Percentiles rank a stretch among this genome's conserved stretches.
phyloP scores from a whole-genome alignment of 2,888 invertebrate genomes.

The Himalopsyche kuldschensis region DNA sequence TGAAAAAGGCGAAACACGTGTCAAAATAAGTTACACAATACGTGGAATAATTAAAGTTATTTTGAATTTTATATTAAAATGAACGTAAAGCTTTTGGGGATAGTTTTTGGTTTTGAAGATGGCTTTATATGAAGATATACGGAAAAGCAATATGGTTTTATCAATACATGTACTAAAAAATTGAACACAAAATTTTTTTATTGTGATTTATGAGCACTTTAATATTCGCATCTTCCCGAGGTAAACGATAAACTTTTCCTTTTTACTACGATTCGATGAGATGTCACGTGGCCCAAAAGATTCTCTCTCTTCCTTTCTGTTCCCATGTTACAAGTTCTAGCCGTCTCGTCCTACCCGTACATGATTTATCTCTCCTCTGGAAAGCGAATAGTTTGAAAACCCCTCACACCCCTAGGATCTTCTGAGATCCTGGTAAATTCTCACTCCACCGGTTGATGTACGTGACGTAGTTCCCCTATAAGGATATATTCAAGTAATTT shows the following conservation, averaged over 20 bases:
- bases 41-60: too few relatives aligned
- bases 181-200: neutral
- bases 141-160: too few relatives aligned
- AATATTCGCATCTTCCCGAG: neutral
- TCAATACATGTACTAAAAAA: neutral
- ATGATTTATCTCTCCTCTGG: slow-evolving; percentile 31
- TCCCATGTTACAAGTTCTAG: neutral
- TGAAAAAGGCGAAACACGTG: too few relatives aligned
- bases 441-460: neutral
- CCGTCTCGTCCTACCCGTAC: neutral
- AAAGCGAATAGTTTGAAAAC: slow-evolving; percentile 31
- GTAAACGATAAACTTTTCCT: neutral
- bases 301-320: neutral
- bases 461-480: neutral
- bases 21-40: too few relatives aligned
- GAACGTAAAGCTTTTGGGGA: too few relatives aligned
- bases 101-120: too few relatives aligned
- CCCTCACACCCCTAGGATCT: slow-evolving; percentile 7
- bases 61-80: too few relatives aligned
- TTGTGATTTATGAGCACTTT: neutral
- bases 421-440: slow-evolving; percentile 18
- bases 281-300: neutral
- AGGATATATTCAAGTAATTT: neutral
- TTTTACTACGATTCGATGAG: neutral
- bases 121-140: too few relatives aligned